Percentiles rank a stretch among this genome's conserved stretches.
Evolutionary conservation across 2,113 vertebrate species (phyloP).

Genomic region (Seriola dumerili): DNA sequence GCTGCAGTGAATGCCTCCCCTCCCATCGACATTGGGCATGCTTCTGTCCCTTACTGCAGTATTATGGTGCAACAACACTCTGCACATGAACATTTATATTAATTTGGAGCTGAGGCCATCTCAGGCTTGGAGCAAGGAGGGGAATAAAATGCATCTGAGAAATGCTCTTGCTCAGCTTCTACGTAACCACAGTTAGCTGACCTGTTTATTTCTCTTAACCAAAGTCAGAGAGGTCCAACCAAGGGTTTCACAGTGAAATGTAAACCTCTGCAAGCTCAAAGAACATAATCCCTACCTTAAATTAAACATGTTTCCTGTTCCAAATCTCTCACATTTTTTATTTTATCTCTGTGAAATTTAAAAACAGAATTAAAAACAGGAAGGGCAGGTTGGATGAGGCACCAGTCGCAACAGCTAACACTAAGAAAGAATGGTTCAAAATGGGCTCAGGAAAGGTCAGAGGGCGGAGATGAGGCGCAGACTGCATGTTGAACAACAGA

Average conservation of each 20-base stretch:
- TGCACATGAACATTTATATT: conserved; percentile 31
- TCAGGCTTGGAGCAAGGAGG: not conserved
- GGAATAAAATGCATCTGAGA: conserved; percentile 36
- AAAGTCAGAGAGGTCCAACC: not conserved
- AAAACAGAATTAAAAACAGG: conserved; percentile 4
- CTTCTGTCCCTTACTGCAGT: conserved; percentile 60
- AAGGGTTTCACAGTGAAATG: not conserved
- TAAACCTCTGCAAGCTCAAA: conserved; percentile 14
- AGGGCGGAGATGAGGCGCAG: conserved; percentile 93
- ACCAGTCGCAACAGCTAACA: conserved; percentile 49
- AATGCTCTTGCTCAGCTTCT: not conserved
- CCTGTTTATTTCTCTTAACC: conserved; percentile 4
- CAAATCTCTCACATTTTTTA: not conserved
- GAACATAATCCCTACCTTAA: conserved; percentile 5
- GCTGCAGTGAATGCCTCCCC: conserved; percentile 70
- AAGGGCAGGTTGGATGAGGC: conserved; percentile 60
- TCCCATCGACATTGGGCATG: conserved; percentile 36
- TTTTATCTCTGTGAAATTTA: not conserved
- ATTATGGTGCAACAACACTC: conserved; percentile 41
- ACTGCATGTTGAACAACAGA: conserved; percentile 88
- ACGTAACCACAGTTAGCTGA: not conserved
- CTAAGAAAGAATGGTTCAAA: conserved; percentile 54
- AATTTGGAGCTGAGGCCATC: conserved; percentile 33
- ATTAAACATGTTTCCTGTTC: not conserved
- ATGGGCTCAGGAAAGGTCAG: conserved; percentile 54